Evolutionary conservation across 2,888 invertebrate species (phyloP).

Genomic region (Drosophila subquinaria): DNA sequence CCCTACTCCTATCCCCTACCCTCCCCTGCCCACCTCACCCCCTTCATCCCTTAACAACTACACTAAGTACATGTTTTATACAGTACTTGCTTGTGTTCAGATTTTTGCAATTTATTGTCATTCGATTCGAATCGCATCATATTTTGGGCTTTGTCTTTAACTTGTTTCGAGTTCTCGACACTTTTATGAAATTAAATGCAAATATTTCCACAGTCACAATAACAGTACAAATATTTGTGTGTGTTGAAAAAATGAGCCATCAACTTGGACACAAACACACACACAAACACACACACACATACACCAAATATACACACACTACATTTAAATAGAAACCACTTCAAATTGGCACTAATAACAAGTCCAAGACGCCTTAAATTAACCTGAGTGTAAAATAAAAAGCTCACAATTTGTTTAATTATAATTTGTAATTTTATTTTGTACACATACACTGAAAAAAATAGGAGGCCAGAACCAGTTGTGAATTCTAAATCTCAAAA

Average conservation of each 20-base stretch:
- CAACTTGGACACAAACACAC: slow-evolving; percentile 9
- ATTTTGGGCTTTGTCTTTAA: slow-evolving; percentile 14
- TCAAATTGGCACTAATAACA: slow-evolving; percentile 15
- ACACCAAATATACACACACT: slow-evolving; percentile 8
- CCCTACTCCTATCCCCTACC: neutral
- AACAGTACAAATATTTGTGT: slow-evolving; percentile 67
- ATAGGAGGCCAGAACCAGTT: too few species aligned
- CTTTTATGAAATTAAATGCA: slow-evolving; percentile 69
- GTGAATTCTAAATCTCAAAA: too few species aligned
- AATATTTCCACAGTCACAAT: slow-evolving; percentile 58
- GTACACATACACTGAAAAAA: neutral
- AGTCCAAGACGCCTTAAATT: neutral
- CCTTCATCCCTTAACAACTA: neutral
- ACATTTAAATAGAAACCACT: slow-evolving; percentile 57
- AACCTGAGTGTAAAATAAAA: too few species aligned
- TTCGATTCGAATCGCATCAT: slow-evolving; percentile 24
- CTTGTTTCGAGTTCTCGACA: slow-evolving; percentile 15
- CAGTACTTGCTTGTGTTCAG: slow-evolving; percentile 19
- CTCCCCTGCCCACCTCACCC: neutral
- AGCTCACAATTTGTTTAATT: slow-evolving; percentile 58
- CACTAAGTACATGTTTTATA: slow-evolving; percentile 35
- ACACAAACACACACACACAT: slow-evolving; percentile 4
- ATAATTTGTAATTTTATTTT: slow-evolving; percentile 68
- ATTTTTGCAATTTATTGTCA: slow-evolving; percentile 39
- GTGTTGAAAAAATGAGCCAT: slow-evolving; percentile 49